These are phyloP conservation scores for Heliocidaris erythrogramma DNA, from an alignment of 35 echinoderm and acorn worm genomes.

Conservation along the genomic window DNA sequence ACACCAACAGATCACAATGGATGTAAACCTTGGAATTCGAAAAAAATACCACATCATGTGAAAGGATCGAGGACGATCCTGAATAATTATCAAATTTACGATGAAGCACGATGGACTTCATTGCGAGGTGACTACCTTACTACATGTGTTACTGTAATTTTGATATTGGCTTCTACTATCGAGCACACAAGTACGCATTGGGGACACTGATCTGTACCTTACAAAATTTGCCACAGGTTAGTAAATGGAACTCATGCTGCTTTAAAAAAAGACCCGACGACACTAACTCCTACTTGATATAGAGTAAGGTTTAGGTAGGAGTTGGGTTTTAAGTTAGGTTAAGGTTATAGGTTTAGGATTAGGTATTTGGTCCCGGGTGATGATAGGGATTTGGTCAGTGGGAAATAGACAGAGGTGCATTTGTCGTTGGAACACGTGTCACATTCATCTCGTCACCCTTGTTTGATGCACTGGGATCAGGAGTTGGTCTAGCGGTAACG, in stretches of 20 bases:
- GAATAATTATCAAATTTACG: neutral
- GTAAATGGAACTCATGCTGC: too few relatives aligned
- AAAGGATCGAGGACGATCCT: neutral
- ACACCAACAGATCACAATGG: constrained; percentile 21
- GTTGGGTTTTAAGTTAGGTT: neutral
- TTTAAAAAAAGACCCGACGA: neutral
- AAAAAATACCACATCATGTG: neutral
- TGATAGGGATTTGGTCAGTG: neutral
- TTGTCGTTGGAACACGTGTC: too few relatives aligned
- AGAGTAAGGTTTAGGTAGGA: neutral
- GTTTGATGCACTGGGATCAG: too few relatives aligned
- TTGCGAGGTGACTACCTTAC: neutral
- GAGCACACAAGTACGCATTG: too few relatives aligned
- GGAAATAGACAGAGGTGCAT: too few relatives aligned
- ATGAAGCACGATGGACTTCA: neutral
- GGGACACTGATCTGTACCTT: too few relatives aligned
- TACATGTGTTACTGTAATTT: neutral
- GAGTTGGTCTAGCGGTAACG: too few relatives aligned
- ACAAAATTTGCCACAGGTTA: too few relatives aligned
- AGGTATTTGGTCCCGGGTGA: neutral
- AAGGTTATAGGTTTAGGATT: neutral
- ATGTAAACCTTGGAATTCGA: neutral
- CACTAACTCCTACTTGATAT: neutral
- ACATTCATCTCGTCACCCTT: too few relatives aligned
- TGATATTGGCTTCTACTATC: too few relatives aligned